Base-by-base conservation (phyloP, 2,888 invertebrate genomes). In the Drosophila trichaetosa region DNA sequence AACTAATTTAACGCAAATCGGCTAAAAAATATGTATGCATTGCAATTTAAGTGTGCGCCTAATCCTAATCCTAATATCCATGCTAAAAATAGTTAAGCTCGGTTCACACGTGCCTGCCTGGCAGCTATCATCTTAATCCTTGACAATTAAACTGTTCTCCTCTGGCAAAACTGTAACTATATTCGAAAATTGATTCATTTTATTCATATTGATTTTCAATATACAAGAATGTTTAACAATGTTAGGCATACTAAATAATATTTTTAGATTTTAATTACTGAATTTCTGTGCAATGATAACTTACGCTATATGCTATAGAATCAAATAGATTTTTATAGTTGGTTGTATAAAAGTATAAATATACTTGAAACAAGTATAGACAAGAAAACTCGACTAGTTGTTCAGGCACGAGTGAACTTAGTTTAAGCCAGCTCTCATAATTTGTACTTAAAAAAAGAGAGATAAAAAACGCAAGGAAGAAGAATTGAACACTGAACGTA, bases 21-120 rank as follows among this genome's bases (percentile, higher is more conserved):
- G 89, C 87, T 90, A 85, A 87, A 89, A 87, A 76, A 74, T 79
- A 76, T 80, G 60, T 56, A 56, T 73, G 60, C 74, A 80, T 80
- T 85, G 80, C 82, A 74, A 79, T 63, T 61, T 34, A 65, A 83
- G 66, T 77, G 73, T 77, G 78, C 78, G 68, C 53, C 76, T 83
- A 83, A 80, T 72, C 72, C 61, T 57, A 79, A 67, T 36, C 68
- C 42, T 24, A 46, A 24, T 16, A 46, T 46, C 49, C 64, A 69
- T 56, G 66, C 54, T 49, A 38, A 51, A 46, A 40, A 46, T 38
- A 63, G 62, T 49, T 74, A 54, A 65, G 75, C 59, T 49, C 42
- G 29, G 69, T 65, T 69, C 63, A 76, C 46, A 60, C 40, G 46
- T 40, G 27, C 33, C 63, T 31, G 21, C 21, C 58, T 59, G 13